phyloP scores from a whole-genome alignment of 2,797 vertebrate species.

The Rhadinocentrus ornatus region DNA sequence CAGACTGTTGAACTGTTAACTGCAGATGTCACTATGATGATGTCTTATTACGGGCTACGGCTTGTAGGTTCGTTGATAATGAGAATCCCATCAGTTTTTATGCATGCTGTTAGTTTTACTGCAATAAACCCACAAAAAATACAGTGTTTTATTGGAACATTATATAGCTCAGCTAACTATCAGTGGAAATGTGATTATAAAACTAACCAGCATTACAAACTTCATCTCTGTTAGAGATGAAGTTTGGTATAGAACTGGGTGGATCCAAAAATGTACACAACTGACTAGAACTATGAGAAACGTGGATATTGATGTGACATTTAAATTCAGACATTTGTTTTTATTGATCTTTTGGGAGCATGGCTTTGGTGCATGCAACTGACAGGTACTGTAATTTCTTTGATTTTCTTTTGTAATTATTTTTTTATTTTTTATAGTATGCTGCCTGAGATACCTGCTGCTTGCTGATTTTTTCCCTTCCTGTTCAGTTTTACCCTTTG shows the following conservation, averaged over 20 bases:
- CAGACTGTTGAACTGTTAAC: not conserved
- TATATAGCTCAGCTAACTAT: not conserved
- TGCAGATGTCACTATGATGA: not conserved
- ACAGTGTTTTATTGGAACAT: not conserved
- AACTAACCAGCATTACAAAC: not conserved
- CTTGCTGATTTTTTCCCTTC: constrained; percentile 40
- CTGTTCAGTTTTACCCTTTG: constrained; percentile 48
- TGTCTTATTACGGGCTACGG: not conserved
- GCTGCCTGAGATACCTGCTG: constrained; percentile 35
- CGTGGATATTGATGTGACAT: too few species aligned
- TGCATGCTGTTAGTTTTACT: not conserved
- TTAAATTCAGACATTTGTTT: not conserved
- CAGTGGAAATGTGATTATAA: not conserved
- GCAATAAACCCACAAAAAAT: not conserved
- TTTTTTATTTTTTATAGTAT: constrained; percentile 38
- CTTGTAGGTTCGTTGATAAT: not conserved
- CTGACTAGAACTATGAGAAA: not conserved
- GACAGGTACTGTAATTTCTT: constrained; percentile 17
- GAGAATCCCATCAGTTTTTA: not conserved
- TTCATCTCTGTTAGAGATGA: too few species aligned
- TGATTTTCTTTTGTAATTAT: constrained; percentile 1
- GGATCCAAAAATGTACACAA: constrained; percentile 2
- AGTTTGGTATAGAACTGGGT: constrained; percentile 3
- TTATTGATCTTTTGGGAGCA: constrained; percentile 1
- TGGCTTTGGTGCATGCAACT: constrained; percentile 20